A percentile compares a stretch with the other conserved stretches of the same genome.
phyloP scores from a whole-genome alignment of 2,113 vertebrate species.

The Pandion haliaetus region DNA sequence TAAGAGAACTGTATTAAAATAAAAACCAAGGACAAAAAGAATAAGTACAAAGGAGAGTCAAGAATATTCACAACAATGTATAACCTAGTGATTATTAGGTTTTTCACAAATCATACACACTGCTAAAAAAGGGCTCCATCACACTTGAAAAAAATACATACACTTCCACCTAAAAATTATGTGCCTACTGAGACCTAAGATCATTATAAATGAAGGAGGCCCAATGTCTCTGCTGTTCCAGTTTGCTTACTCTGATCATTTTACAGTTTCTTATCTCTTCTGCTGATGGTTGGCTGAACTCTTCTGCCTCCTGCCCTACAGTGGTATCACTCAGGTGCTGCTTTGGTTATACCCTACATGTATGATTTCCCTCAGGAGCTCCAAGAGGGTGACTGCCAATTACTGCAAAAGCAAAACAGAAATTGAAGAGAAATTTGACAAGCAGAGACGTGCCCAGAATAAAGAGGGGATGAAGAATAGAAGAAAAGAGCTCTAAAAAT shows the following conservation, averaged over 20 bases:
- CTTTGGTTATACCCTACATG: neutral
- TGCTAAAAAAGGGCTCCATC: neutral
- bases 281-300: neutral
- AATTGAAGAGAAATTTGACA: slow-evolving; percentile 48
- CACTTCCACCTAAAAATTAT: neutral
- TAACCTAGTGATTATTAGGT: neutral
- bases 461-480: neutral
- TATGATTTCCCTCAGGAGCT: slow-evolving; percentile 31
- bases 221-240: neutral
- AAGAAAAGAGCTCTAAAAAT: neutral
- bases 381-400: neutral
- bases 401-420: slow-evolving; percentile 41
- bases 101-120: neutral
- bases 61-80: neutral
- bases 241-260: neutral
- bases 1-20: neutral
- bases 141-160: neutral
- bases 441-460: slow-evolving; percentile 18
- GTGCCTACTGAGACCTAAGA: neutral
- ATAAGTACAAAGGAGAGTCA: neutral
- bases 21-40: neutral
- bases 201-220: neutral
- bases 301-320: neutral
- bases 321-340: slow-evolving; percentile 11
- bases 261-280: neutral